Evolutionary conservation across 2,888 invertebrate species (phyloP).

Genomic region (Chrysotoxum bicinctum): DNA sequence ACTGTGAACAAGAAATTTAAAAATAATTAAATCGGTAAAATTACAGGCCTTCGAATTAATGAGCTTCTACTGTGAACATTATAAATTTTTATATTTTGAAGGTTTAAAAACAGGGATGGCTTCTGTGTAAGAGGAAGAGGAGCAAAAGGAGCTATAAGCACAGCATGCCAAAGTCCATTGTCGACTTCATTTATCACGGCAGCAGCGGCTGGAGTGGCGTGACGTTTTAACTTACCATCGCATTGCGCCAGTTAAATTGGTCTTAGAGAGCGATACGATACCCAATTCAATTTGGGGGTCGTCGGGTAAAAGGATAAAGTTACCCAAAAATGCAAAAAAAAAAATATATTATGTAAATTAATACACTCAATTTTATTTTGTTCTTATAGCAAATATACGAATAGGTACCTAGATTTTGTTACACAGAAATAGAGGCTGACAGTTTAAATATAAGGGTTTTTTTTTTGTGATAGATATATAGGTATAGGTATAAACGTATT

Average conservation of each 20-base stretch:
- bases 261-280: not conserved
- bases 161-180: constrained; percentile 63
- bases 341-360: constrained; percentile 50
- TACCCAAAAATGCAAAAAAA: constrained; percentile 42
- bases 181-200: constrained; percentile 65
- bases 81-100: not conserved
- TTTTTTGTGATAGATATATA: not conserved
- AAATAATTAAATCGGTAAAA: too few species aligned
- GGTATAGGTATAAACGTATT: not conserved
- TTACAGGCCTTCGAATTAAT: not conserved
- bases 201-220: not conserved
- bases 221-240: constrained; percentile 45
- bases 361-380: constrained; percentile 6
- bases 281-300: not conserved
- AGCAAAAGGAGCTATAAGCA: constrained; percentile 1
- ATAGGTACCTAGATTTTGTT: constrained; percentile 2
- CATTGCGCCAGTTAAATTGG: constrained; percentile 22
- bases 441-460: constrained; percentile 19
- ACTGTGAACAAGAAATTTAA: too few species aligned
- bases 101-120: not conserved
- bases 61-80: not conserved
- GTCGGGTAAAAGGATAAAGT: constrained; percentile 48
- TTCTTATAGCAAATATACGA: not conserved
- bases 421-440: constrained; percentile 11
- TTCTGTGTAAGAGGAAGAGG: constrained; percentile 1